phyloP scores from a whole-genome alignment of 2,797 vertebrate genomes.

The Rhyacichthys aspro region DNA sequence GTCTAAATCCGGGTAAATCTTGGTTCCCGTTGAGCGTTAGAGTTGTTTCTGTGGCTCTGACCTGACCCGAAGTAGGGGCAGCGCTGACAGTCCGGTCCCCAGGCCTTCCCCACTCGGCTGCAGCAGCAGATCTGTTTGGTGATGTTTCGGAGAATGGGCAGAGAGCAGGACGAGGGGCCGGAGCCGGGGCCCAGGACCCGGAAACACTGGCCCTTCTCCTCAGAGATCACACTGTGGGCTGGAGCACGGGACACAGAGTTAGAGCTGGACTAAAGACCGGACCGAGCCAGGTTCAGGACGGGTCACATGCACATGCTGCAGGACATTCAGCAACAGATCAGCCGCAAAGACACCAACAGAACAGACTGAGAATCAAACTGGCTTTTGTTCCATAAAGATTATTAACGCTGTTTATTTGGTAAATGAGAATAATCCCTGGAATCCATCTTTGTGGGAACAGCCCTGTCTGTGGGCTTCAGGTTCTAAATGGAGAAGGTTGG shows the following conservation, averaged over 20 bases:
- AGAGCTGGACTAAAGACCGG: not conserved
- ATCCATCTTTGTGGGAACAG: too few relatives aligned
- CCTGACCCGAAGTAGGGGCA: constrained; percentile 92
- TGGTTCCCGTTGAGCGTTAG: too few relatives aligned
- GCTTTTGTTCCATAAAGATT: too few relatives aligned
- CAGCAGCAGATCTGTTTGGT: constrained; percentile 99
- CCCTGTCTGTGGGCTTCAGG: too few relatives aligned
- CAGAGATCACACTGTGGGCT: constrained; percentile 88
- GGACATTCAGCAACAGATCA: constrained; percentile 10
- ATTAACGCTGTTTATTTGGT: too few relatives aligned
- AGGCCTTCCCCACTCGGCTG: constrained; percentile 95
- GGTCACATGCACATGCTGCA: not conserved
- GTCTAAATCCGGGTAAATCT: too few relatives aligned
- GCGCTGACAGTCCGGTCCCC: constrained; percentile 87
- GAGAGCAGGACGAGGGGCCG: constrained; percentile 78
- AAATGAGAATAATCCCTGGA: too few relatives aligned
- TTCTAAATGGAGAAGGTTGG: too few relatives aligned
- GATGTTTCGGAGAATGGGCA: constrained; percentile 90
- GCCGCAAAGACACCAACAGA: not conserved
- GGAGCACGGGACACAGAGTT: constrained; percentile 36
- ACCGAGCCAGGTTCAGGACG: not conserved
- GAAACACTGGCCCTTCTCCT: constrained; percentile 90
- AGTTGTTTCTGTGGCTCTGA: too few relatives aligned
- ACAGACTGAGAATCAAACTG: too few relatives aligned
- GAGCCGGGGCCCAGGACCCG: constrained; percentile 79